These are phyloP conservation scores for Bactericera cockerelli DNA, from an alignment of 1,140 invertebrate genomes.

Conservation along the genomic window DNA sequence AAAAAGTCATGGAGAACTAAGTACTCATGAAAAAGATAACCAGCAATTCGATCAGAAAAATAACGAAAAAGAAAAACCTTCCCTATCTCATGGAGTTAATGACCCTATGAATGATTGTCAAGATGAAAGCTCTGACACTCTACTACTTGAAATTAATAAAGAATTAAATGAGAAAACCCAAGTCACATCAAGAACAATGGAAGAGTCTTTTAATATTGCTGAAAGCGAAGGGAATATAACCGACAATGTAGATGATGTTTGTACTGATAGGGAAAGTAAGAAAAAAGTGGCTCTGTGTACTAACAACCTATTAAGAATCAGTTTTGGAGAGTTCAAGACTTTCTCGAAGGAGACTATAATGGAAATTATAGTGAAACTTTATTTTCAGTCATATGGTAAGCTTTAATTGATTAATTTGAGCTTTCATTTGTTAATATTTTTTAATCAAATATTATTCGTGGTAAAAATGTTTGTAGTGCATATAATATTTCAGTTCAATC, in stretches of 20 bases:
- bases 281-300: not conserved
- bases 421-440: not conserved
- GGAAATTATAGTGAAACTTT: not conserved
- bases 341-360: not conserved
- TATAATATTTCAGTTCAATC: not conserved
- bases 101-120: not conserved
- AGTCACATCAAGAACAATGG: too few relatives aligned
- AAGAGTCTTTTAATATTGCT: too few relatives aligned
- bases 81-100: not conserved
- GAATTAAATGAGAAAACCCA: too few relatives aligned
- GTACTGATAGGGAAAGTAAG: not conserved
- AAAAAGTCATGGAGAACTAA: too few relatives aligned
- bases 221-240: not conserved
- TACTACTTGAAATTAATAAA: too few relatives aligned
- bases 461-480: too few relatives aligned
- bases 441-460: too few relatives aligned
- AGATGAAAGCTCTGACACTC: not conserved
- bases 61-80: not conserved
- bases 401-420: not conserved
- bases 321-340: not conserved
- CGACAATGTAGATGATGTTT: not conserved
- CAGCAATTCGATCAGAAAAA: too few relatives aligned
- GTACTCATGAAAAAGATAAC: too few relatives aligned
- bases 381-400: constrained; percentile 1
- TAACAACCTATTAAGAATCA: not conserved